Evolutionary conservation across 2,797 vertebrate genomes (phyloP), one percentile per base, ranked within the genome.

Genomic region (Hoplostethus atlanticus): DNA sequence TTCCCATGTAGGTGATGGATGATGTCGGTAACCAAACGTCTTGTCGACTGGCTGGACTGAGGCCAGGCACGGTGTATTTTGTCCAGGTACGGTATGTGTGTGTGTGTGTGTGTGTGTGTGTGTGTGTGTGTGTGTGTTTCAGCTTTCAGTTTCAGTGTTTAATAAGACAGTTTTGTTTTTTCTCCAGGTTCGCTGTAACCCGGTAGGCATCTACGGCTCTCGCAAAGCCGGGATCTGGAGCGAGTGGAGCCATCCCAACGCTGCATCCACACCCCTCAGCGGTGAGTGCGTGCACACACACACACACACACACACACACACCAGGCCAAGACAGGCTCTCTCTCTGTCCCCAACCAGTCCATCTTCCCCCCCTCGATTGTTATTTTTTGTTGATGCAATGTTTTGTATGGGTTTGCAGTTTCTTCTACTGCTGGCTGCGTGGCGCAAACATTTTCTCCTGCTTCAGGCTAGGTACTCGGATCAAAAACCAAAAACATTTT

Each of bases 211-310:
- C 91, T 98, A 98, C 0, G 98, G 98, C 47, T 99, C 98, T 71
- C 97, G 98, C 76, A 98, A 97, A 74, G 96, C 97, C 0, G 98
- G 97, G 0, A 98, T 99, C 85, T 99, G 97, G 98, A 99, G 97
- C 5, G 97, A 97, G 68, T 99, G 98, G 98, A 99, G 97, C 83
- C 97, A 97, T 76, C 97, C 98, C 10, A 99, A 97, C 0, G 98
- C 97, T 0, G 97, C 98, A 7, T 99, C 97, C 81, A 99, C 97
- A 0, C 98, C 97, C 0, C 96, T 97, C 83, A 98, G 95, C 16
- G 97, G 98, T 99, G 86, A 92, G 91, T 15, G 8, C 51, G 40
- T 57, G 53, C 65, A 4, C 30, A 11, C 8, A 58, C 50, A 67
- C 51, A 64, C 57, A 60, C 38, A 62, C 52, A 17, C 38, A 44